These are phyloP conservation scores for Pogonomyrmex barbatus DNA, from an alignment of 1,140 invertebrate species.

Conservation along the genomic window DNA sequence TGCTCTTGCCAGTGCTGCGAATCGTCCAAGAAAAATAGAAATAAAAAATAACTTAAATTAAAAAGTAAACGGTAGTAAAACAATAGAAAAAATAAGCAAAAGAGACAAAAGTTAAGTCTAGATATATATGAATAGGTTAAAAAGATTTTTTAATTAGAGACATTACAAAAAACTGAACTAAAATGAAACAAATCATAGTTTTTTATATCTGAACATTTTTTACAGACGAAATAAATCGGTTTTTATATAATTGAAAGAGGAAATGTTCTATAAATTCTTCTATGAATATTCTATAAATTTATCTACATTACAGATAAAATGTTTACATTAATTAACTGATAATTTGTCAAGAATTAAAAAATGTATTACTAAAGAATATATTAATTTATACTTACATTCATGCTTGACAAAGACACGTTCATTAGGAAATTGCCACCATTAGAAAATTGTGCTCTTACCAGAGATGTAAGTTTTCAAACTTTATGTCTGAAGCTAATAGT, in stretches of 20 bases:
- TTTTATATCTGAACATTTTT: background rate
- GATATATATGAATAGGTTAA: background rate
- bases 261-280: background rate
- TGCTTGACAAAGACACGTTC: background rate
- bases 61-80: background rate
- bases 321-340: background rate
- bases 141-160: background rate
- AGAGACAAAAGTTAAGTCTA: background rate
- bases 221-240: background rate
- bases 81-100: background rate
- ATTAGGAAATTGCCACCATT: background rate
- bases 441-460: constrained; percentile 7
- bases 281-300: background rate
- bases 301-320: background rate
- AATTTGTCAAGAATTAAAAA: background rate
- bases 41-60: background rate
- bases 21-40: background rate
- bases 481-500: background rate
- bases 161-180: background rate
- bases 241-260: background rate
- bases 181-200: background rate
- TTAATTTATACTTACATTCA: background rate
- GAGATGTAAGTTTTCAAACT: background rate
- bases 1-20: background rate
- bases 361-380: background rate